phyloP scores from a whole-genome alignment of 1,140 invertebrate species.

The Aphaenogaster floridana region DNA sequence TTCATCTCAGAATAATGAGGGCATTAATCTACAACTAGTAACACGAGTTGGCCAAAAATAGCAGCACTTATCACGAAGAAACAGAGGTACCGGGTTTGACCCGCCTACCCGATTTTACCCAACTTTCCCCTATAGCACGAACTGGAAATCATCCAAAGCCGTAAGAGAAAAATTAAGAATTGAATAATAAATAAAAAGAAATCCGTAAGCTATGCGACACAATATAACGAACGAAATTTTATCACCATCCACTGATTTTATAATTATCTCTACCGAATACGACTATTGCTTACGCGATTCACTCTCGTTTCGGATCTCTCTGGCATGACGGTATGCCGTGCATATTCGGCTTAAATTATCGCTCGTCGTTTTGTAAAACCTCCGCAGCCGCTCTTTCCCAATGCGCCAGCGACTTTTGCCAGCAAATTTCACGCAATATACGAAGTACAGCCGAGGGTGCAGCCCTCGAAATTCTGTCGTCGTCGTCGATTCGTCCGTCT shows the following conservation, averaged over 20 bases:
- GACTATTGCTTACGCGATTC: not conserved
- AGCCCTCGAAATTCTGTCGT: conserved; percentile 24
- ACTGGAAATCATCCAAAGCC: no score
- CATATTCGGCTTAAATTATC: conserved; percentile 35
- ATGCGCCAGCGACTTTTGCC: not conserved
- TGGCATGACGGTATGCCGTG: not conserved
- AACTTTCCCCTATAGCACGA: no score
- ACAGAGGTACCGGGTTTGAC: no score
- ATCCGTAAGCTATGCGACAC: not conserved
- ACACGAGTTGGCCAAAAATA: no score
- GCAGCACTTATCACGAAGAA: no score
- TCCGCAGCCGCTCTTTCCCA: not conserved
- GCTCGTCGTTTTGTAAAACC: not conserved
- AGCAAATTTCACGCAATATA: conserved; percentile 33
- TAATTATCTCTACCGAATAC: not conserved
- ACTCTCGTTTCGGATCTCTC: not conserved
- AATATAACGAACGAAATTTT: not conserved
- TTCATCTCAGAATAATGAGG: no score
- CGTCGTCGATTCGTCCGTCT: conserved; percentile 8
- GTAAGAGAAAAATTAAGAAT: no score
- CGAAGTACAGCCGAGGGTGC: not conserved
- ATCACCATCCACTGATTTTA: not conserved
- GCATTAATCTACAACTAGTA: no score
- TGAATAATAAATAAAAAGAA: not conserved
- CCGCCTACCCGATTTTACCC: no score